Evolutionary conservation across 2,888 invertebrate species (phyloP).

Genomic region (Ashinkailepas kermadecensis): DNA sequence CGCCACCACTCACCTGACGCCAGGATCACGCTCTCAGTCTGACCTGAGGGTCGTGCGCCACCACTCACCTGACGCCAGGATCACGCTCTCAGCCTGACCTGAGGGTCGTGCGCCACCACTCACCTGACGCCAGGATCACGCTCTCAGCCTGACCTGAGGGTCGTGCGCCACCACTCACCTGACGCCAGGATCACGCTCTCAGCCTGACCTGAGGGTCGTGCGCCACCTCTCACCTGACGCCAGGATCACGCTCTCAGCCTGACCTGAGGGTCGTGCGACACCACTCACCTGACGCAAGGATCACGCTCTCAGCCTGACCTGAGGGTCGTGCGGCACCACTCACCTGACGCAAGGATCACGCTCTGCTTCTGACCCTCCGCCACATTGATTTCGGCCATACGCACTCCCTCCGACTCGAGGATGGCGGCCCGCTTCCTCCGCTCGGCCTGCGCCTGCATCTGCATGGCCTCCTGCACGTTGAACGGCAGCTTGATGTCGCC

Average conservation of each 20-base stretch:
- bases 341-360: constrained; percentile 71
- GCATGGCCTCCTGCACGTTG: constrained; percentile 97
- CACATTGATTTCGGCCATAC: constrained; percentile 90
- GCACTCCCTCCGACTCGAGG: constrained; percentile 89
- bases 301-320: constrained; percentile 54
- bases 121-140: constrained; percentile 71
- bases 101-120: neutral
- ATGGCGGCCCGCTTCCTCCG: constrained; percentile 92
- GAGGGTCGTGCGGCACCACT: neutral
- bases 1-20: constrained; percentile 51
- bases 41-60: constrained; percentile 50
- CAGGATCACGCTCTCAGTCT: constrained; percentile 80
- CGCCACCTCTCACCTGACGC: constrained; percentile 51
- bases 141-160: too few species aligned
- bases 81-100: too few species aligned
- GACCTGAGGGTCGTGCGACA: too few species aligned
- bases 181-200: constrained; percentile 85
- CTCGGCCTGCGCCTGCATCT: constrained; percentile 99
- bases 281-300: constrained; percentile 62
- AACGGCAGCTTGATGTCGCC: constrained; percentile 78
- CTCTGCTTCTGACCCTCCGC: constrained; percentile 92
- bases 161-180: neutral
- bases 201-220: too few species aligned
- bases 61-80: constrained; percentile 62
- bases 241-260: constrained; percentile 79